phyloP scores from a whole-genome alignment of 2,113 vertebrate genomes.

The Andinoacara biseriatus region DNA sequence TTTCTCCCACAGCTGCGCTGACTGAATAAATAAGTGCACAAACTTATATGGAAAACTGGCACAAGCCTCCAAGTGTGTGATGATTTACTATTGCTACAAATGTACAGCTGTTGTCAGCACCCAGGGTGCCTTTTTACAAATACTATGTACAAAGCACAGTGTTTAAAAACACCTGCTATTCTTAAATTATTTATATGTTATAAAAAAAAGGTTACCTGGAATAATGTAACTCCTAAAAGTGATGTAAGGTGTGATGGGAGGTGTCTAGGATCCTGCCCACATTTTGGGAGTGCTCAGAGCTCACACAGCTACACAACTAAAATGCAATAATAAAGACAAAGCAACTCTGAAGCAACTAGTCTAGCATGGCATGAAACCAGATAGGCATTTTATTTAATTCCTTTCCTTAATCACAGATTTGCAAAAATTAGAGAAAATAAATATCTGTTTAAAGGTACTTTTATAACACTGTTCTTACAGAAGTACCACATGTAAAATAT shows the following conservation, averaged over 20 bases:
- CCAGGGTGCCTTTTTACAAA: background rate
- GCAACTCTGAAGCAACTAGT: background rate
- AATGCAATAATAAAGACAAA: background rate
- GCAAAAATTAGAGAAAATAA: background rate
- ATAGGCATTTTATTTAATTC: background rate
- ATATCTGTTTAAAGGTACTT: background rate
- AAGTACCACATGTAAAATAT: background rate
- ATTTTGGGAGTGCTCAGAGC: background rate
- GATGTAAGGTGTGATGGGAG: background rate
- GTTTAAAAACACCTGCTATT: conserved; percentile 3
- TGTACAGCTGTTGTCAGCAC: background rate
- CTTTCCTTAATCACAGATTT: background rate
- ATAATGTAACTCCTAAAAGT: background rate
- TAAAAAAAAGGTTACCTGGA: conserved; percentile 3
- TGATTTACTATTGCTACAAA: background rate
- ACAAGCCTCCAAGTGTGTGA: background rate
- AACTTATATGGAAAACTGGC: background rate
- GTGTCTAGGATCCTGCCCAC: background rate
- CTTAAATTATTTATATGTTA: background rate
- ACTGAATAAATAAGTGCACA: background rate
- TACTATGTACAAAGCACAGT: background rate
- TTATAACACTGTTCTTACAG: background rate
- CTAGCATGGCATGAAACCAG: background rate
- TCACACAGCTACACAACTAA: no score
- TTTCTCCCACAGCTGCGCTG: background rate